These are phyloP conservation scores for Globia sparganii DNA, from an alignment of 2,888 invertebrate species.

Conservation along the genomic window DNA sequence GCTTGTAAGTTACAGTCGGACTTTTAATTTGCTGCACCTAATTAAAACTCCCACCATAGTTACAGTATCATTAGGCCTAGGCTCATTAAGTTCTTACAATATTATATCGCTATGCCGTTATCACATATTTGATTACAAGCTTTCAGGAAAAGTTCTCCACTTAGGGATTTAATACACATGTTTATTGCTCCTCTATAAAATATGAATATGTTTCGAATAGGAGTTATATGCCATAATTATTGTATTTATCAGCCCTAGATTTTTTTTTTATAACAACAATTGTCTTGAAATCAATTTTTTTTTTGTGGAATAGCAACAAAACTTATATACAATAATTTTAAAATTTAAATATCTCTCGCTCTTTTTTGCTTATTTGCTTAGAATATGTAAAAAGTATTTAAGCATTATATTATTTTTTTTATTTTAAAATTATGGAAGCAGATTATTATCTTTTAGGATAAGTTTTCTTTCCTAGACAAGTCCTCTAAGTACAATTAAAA, in stretches of 20 bases:
- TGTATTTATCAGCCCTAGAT: not conserved
- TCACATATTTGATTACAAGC: conserved; percentile 37
- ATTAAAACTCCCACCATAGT: too few relatives aligned
- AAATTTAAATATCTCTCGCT: not conserved
- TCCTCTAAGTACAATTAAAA: conserved; percentile 17
- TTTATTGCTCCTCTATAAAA: conserved; percentile 10
- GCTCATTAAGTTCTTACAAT: conserved; percentile 21
- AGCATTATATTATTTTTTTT: not conserved
- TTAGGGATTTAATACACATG: not conserved
- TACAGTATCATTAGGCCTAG: conserved; percentile 24
- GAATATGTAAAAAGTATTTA: not conserved
- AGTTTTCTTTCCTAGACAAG: not conserved
- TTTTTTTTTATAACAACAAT: not conserved
- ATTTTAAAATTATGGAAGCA: conserved; percentile 5
- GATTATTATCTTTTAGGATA: conserved; percentile 19
- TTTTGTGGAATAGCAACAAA: conserved; percentile 26
- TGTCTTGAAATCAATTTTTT: not conserved
- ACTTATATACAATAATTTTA: not conserved
- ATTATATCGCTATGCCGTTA: conserved; percentile 18
- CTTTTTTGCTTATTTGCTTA: not conserved
- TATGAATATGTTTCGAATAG: not conserved
- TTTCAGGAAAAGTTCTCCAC: not conserved
- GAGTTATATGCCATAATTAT: not conserved
- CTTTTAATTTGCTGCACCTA: too few relatives aligned
- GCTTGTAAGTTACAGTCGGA: conserved; percentile 24